Conservation (phyloP, 2,797 vertebrate species). For the Antrozous pallidus region DNA sequence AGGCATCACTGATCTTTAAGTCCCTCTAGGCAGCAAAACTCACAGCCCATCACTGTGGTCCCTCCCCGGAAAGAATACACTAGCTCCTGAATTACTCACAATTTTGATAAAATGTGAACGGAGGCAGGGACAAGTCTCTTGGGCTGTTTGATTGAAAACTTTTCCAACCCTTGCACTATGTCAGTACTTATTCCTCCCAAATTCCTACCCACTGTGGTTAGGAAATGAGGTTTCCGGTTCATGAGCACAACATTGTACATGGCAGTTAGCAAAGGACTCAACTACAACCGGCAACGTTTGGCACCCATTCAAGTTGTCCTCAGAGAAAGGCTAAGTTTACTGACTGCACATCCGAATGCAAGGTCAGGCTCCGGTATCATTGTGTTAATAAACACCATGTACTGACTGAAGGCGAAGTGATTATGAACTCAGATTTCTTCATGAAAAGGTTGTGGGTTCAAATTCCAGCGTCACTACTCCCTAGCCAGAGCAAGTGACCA, state of each 20-base stretch:
- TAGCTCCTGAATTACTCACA: rapidly evolving
- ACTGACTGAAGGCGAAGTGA: rapidly evolving
- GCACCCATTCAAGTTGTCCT: neutral
- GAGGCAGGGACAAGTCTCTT: neutral
- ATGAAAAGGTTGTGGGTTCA: neutral
- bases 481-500: neutral
- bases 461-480: neutral
- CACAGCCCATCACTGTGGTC: neutral
- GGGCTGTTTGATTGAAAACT: neutral
- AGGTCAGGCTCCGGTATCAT: neutral
- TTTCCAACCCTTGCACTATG: neutral
- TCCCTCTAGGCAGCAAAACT: neutral
- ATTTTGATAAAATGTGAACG: neutral
- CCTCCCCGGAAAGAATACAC: neutral
- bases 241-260: rapidly evolving
- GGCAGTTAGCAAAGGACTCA: neutral
- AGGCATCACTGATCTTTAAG: rapidly evolving
- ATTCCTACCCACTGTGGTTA: neutral
- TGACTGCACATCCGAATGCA: rapidly evolving
- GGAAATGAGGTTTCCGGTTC: neutral
- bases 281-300: neutral
- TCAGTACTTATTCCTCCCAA: neutral
- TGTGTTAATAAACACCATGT: rapidly evolving
- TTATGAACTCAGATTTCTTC: neutral
- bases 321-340: neutral